These are phyloP conservation scores for Nomia melanderi DNA, from an alignment of 1,140 invertebrate genomes.

Conservation along the genomic window DNA sequence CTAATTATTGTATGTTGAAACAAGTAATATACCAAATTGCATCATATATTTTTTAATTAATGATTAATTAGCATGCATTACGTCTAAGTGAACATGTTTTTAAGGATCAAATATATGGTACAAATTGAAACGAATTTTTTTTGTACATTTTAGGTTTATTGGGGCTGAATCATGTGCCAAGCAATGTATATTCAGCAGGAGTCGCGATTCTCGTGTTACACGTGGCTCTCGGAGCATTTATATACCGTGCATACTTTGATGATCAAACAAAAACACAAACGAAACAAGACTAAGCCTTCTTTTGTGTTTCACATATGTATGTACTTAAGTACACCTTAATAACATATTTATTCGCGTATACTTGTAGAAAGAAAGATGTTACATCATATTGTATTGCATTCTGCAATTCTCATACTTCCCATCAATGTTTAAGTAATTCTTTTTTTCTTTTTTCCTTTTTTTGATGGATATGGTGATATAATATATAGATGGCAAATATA, in stretches of 20 bases:
- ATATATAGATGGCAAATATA: constrained; percentile 13
- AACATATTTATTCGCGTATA: constrained; percentile 39
- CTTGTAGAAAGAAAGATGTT: constrained; percentile 27
- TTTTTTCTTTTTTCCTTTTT: not conserved
- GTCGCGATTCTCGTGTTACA: constrained; percentile 87
- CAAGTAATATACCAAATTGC: not conserved
- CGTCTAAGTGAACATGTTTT: constrained; percentile 1
- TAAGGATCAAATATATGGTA: constrained; percentile 9
- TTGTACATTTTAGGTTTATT: constrained; percentile 79
- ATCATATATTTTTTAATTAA: constrained; percentile 14
- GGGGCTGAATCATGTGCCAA: constrained; percentile 83
- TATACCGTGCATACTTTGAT: constrained; percentile 88
- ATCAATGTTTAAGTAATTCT: constrained; percentile 26
- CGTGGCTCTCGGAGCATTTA: constrained; percentile 87
- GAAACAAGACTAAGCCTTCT: constrained; percentile 71
- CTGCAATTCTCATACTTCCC: constrained; percentile 21
- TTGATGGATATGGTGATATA: constrained; percentile 38
- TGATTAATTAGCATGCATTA: not conserved
- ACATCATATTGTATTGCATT: constrained; percentile 37
- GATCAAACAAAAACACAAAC: constrained; percentile 62
- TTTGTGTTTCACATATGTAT: constrained; percentile 16
- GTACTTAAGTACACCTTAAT: constrained; percentile 55
- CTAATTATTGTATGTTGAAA: not conserved
- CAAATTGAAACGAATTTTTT: constrained; percentile 27
- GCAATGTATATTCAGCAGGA: constrained; percentile 88